Percentiles rank a stretch among this genome's conserved stretches.
Evolutionary conservation across 2,113 vertebrate genomes (phyloP).

Genomic region (Lampris incognitus): DNA sequence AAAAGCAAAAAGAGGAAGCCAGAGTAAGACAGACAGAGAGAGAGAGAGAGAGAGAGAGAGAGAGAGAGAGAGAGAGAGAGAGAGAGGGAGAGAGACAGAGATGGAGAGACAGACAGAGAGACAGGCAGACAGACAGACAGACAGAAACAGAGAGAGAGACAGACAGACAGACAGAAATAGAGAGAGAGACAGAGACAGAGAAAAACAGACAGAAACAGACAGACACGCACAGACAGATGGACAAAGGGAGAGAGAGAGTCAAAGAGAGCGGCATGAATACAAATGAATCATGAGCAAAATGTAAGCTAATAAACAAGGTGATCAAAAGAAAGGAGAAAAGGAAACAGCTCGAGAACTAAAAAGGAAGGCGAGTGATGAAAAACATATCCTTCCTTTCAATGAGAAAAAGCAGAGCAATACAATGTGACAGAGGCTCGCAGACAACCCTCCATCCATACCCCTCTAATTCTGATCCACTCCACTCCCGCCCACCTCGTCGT

Average conservation of each 20-base stretch:
- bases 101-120: conserved; percentile 23
- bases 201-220: too few relatives aligned
- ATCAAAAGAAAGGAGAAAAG: neutral
- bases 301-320: neutral
- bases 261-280: conserved; percentile 19
- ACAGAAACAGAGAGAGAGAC: conserved; percentile 3
- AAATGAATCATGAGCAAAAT: conserved; percentile 10
- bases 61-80: conserved; percentile 6
- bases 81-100: conserved; percentile 4
- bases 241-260: neutral
- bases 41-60: conserved; percentile 7
- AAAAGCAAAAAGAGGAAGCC: neutral
- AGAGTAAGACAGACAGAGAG: neutral
- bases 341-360: conserved; percentile 9
- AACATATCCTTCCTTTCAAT: neutral
- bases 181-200: conserved; percentile 3
- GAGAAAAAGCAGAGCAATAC: conserved; percentile 4
- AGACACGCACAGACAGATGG: too few relatives aligned
- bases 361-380: conserved; percentile 14
- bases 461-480: conserved; percentile 58
- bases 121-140: conserved; percentile 7
- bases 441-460: conserved; percentile 45
- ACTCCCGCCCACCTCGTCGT: conserved; percentile 36
- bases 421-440: conserved; percentile 5
- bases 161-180: neutral